Conservation (phyloP, 2,888 invertebrate species). For the Octodonta nipae region DNA sequence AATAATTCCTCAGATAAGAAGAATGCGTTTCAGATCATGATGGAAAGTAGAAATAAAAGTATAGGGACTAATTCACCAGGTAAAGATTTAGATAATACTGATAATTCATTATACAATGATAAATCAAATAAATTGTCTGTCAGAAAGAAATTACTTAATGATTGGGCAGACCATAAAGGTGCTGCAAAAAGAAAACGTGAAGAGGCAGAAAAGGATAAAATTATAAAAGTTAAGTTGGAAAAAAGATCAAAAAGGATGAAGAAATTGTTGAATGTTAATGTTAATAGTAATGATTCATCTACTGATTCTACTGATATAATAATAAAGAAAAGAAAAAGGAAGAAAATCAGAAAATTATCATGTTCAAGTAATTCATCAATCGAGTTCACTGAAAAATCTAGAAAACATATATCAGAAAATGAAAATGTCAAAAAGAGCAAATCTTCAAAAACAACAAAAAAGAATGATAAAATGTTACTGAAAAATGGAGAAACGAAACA, state of each 20-base stretch:
- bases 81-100: slow-evolving; percentile 33
- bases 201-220: slow-evolving; percentile 43
- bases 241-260: slow-evolving; percentile 48
- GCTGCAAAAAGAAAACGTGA: slow-evolving; percentile 43
- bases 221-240: slow-evolving; percentile 45
- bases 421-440: no score
- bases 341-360: no score
- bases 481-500: no score
- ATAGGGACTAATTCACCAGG: slow-evolving; percentile 52
- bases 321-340: slow-evolving; percentile 5
- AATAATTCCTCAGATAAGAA: no score
- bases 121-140: slow-evolving; percentile 24
- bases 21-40: slow-evolving; percentile 53
- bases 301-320: background rate
- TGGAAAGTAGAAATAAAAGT: slow-evolving; percentile 51
- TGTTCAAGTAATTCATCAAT: no score
- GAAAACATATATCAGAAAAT: no score
- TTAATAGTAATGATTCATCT: background rate
- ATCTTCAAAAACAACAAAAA: no score
- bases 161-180: slow-evolving; percentile 53
- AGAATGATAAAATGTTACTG: no score
- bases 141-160: slow-evolving; percentile 42
- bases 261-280: slow-evolving; percentile 29
- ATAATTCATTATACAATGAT: slow-evolving; percentile 17
- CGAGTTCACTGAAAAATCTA: no score